Evolutionary conservation across 37 sponge, comb jelly and placozoan species (phyloP).

Genomic region (Ianthella basta): DNA sequence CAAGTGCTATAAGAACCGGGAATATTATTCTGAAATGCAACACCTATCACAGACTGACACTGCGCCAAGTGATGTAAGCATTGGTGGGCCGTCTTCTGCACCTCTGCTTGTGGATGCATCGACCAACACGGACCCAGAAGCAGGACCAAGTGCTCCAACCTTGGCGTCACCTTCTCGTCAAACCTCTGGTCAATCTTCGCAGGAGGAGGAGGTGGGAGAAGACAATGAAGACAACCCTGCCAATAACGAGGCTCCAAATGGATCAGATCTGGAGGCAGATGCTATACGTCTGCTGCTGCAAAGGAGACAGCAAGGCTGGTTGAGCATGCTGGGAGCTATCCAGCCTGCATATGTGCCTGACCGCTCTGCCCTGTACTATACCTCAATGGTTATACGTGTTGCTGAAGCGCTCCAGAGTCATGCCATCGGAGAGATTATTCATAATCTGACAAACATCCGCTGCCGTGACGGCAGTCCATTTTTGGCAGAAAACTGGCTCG

Average conservation of each 20-base stretch:
- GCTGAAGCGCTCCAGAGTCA: neutral
- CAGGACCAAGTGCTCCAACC: neutral
- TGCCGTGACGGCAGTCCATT: constrained; percentile 18
- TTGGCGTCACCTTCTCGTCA: neutral
- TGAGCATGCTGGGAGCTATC: too few relatives aligned
- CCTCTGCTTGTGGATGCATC: neutral
- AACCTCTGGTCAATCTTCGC: neutral
- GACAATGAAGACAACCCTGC: neutral
- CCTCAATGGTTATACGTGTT: neutral
- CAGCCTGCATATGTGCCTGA: neutral
- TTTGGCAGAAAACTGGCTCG: neutral
- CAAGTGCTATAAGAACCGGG: too few relatives aligned
- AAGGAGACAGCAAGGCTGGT: neutral
- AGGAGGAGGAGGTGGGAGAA: neutral
- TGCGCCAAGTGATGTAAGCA: too few relatives aligned
- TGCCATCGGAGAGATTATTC: neutral
- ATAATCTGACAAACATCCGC: neutral
- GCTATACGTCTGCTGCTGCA: neutral
- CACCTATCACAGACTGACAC: too few relatives aligned
- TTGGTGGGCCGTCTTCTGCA: too few relatives aligned
- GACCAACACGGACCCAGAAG: neutral
- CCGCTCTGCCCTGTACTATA: neutral
- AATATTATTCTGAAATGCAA: too few relatives aligned
- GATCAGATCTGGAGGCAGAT: too few relatives aligned
- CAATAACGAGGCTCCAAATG: neutral